These are phyloP conservation scores for Drosophila picticornis DNA, from an alignment of 2,888 invertebrate species.

Conservation along the genomic window DNA sequence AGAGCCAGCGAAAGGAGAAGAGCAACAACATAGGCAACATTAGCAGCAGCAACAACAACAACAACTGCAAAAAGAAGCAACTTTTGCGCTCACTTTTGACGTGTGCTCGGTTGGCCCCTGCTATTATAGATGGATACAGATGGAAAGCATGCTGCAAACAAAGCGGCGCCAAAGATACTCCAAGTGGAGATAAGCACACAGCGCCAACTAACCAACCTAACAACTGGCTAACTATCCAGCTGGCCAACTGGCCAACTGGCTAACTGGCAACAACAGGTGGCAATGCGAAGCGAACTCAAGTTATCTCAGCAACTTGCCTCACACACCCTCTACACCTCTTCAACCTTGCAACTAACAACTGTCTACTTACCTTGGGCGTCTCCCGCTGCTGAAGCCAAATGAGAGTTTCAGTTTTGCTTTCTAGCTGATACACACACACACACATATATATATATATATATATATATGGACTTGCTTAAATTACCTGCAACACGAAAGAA, in stretches of 20 bases:
- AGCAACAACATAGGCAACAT: constrained; percentile 12
- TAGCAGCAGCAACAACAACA: constrained; percentile 3
- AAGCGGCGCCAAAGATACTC: constrained; percentile 59
- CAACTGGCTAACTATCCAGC: constrained; percentile 23
- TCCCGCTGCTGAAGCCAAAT: constrained; percentile 25
- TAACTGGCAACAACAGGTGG: constrained; percentile 68
- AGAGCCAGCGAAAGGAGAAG: not conserved
- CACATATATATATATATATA: not conserved
- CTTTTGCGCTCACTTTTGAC: constrained; percentile 77
- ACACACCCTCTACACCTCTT: not conserved
- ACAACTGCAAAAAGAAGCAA: constrained; percentile 62
- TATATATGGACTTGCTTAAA: constrained; percentile 11
- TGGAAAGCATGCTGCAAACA: constrained; percentile 48
- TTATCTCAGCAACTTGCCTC: constrained; percentile 51
- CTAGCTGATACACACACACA: not conserved
- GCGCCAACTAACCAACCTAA: not conserved
- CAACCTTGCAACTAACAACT: not conserved
- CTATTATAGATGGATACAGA: constrained; percentile 43
- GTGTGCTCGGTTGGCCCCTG: constrained; percentile 58
- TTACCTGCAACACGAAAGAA: constrained; percentile 51
- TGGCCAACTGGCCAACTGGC: constrained; percentile 6
- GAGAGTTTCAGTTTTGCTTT: constrained; percentile 22
- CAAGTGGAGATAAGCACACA: constrained; percentile 29
- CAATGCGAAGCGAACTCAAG: constrained; percentile 41
- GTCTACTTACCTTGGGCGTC: constrained; percentile 45